A percentile compares a stretch with the other conserved stretches of the same genome.
Conservation (phyloP, 2,888 invertebrate species). For the Lasioglossum malachurum region DNA sequence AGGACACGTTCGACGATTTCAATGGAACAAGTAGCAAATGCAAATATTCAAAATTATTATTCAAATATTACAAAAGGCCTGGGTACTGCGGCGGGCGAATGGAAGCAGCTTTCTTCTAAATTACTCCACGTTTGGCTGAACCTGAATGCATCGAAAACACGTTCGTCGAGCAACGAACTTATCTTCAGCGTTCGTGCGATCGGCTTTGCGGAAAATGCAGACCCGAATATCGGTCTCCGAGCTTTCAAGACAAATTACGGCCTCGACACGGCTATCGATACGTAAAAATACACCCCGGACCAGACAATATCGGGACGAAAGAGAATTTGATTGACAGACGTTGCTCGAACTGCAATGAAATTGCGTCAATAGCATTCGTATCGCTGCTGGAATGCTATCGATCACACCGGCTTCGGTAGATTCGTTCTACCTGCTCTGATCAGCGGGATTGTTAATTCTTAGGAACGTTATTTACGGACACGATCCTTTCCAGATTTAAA, state of each 20-base stretch:
- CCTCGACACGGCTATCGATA: slow-evolving; percentile 7
- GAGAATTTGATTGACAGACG: slow-evolving; percentile 10
- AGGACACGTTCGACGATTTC: slow-evolving; percentile 7
- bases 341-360: background rate
- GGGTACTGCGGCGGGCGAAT: background rate
- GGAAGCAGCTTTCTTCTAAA: slow-evolving; percentile 15
- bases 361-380: background rate
- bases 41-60: too few species aligned
- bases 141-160: slow-evolving; percentile 16
- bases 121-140: slow-evolving; percentile 13
- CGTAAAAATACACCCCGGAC: slow-evolving; percentile 18
- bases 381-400: background rate
- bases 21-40: background rate
- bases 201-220: slow-evolving; percentile 2
- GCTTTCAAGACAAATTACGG: slow-evolving; percentile 22
- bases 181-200: slow-evolving; percentile 1
- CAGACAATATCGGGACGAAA: slow-evolving; percentile 13
- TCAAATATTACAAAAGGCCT: background rate
- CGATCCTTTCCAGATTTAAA: background rate
- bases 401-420: background rate
- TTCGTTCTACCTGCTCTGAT: background rate
- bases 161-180: slow-evolving; percentile 20
- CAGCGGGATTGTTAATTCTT: background rate
- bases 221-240: slow-evolving; percentile 12
- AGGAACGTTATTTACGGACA: background rate